These are phyloP conservation scores for Olivierus martensii DNA, from an alignment of 1,140 invertebrate genomes.

Conservation along the genomic window DNA sequence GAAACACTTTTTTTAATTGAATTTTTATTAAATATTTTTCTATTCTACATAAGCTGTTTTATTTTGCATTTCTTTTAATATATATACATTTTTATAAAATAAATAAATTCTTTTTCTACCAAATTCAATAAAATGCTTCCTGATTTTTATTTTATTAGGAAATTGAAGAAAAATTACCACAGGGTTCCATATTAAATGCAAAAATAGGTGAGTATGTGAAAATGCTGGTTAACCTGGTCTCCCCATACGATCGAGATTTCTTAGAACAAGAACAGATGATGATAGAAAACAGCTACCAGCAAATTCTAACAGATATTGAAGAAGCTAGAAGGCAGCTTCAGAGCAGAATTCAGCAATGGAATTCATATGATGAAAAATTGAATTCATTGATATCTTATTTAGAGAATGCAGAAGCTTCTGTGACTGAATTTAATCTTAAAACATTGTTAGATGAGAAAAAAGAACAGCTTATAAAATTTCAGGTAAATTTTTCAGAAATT, in stretches of 20 bases:
- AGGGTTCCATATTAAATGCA: constrained; percentile 1
- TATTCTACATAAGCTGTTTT: too few species aligned
- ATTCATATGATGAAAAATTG: constrained; percentile 71
- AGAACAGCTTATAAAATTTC: constrained; percentile 76
- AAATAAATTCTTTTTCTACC: too few species aligned
- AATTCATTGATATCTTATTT: constrained; percentile 70
- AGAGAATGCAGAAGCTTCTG: constrained; percentile 63
- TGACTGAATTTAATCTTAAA: constrained; percentile 74
- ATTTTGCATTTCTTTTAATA: too few species aligned
- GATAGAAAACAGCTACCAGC: constrained; percentile 4
- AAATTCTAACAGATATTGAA: constrained; percentile 31
- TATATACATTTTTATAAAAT: too few species aligned
- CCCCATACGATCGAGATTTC: constrained; percentile 5
- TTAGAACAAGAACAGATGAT: constrained; percentile 3
- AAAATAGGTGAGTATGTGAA: neutral
- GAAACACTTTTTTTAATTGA: too few species aligned
- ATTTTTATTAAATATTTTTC: too few species aligned
- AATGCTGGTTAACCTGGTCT: constrained; percentile 1
- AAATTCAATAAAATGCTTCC: too few species aligned
- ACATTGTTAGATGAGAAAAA: constrained; percentile 78
- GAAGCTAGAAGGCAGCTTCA: constrained; percentile 64
- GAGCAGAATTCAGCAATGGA: constrained; percentile 76
- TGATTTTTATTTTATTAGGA: too few species aligned
- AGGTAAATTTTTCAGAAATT: constrained; percentile 49
- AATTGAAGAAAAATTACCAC: constrained; percentile 2